phyloP scores from a whole-genome alignment of 2,113 vertebrate genomes.

The Cavia porcellus region DNA sequence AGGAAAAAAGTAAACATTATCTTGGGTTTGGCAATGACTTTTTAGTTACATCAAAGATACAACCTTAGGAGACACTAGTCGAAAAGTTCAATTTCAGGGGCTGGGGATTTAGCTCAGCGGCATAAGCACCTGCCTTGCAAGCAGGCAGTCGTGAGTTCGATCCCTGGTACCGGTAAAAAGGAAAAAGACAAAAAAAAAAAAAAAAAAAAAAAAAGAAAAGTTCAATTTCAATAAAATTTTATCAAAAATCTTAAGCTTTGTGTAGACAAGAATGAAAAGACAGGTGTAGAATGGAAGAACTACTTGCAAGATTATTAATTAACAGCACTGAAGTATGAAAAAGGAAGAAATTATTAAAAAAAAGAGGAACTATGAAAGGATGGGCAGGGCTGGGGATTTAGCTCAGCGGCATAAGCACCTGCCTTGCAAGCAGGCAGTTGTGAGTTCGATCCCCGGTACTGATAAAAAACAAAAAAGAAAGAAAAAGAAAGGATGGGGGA shows the following conservation, averaged over 20 bases:
- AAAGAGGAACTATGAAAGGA: background rate
- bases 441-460: too few species aligned
- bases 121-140: too few species aligned
- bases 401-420: too few species aligned
- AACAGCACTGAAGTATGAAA: background rate
- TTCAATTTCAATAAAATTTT: slow-evolving; percentile 1
- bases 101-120: too few species aligned
- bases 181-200: too few species aligned
- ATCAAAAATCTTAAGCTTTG: slow-evolving; percentile 18
- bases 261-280: slow-evolving; percentile 16
- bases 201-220: too few species aligned
- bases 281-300: background rate
- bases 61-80: background rate
- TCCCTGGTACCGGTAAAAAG: too few species aligned
- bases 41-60: background rate
- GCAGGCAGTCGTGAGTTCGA: too few species aligned
- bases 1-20: slow-evolving; percentile 16
- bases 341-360: background rate
- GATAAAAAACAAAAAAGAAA: too few species aligned
- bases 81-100: background rate
- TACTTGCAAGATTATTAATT: slow-evolving; percentile 31
- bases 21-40: background rate
- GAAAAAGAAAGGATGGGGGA: background rate
- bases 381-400: too few species aligned
- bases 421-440: too few species aligned